Conservation (phyloP, 2,888 invertebrate genomes). For the Dilophus febrilis region DNA sequence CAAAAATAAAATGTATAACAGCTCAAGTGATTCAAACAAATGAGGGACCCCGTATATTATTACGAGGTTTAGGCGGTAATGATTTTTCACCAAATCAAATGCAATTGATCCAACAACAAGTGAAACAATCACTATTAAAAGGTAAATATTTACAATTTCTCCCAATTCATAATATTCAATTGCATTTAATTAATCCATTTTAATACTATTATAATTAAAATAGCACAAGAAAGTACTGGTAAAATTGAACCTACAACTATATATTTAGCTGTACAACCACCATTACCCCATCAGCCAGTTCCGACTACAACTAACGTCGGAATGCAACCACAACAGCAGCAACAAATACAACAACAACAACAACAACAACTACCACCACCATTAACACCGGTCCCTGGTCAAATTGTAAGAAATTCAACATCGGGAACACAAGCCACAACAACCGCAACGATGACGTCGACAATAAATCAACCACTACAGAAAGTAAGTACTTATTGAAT, state of each 20-base stretch:
- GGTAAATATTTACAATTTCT: slow-evolving; percentile 39
- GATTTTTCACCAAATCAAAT: slow-evolving; percentile 69
- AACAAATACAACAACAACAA: slow-evolving; percentile 31
- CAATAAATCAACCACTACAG: too few species aligned
- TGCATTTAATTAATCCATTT: slow-evolving; percentile 6
- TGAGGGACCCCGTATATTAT: slow-evolving; percentile 68
- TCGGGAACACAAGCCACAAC: too few species aligned
- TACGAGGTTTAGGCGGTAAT: slow-evolving; percentile 70
- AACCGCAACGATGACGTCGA: too few species aligned
- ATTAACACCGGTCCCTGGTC: too few species aligned
- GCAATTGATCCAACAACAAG: slow-evolving; percentile 70
- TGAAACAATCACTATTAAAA: slow-evolving; percentile 74
- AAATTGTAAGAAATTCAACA: too few species aligned
- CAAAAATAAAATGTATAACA: slow-evolving; percentile 72
- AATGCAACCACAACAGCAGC: slow-evolving; percentile 36
- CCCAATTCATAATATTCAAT: slow-evolving; percentile 1
- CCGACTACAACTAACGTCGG: too few species aligned
- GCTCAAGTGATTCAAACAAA: slow-evolving; percentile 75
- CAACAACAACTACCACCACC: slow-evolving; percentile 11
- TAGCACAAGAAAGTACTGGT: slow-evolving; percentile 73
- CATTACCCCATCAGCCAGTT: slow-evolving; percentile 22
- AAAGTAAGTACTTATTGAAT: slow-evolving; percentile 28
- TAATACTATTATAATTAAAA: slow-evolving; percentile 22
- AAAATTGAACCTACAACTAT: slow-evolving; percentile 59
- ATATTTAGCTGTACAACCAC: slow-evolving; percentile 70